phyloP scores from a whole-genome alignment of 2,888 invertebrate genomes.

The Aleiodes leptofemur region DNA sequence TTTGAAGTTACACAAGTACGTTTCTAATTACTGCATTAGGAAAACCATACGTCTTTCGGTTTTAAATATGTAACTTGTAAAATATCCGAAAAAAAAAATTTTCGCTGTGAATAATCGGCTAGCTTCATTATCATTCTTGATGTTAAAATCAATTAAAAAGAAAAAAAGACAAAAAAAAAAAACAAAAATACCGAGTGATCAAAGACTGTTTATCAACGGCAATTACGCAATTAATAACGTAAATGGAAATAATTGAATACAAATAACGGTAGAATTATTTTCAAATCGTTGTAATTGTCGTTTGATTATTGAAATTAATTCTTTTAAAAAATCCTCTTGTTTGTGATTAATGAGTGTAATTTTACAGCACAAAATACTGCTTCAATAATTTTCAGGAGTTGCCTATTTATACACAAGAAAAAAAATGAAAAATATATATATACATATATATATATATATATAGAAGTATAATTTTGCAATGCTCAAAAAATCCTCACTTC shows the following conservation, averaged over 20 bases:
- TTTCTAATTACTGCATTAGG: too few relatives aligned
- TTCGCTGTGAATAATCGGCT: slow-evolving; percentile 3
- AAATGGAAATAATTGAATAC: too few relatives aligned
- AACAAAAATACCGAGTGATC: slow-evolving; percentile 20
- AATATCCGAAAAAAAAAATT: background rate
- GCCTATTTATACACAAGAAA: slow-evolving; percentile 9
- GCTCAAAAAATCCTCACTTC: slow-evolving; percentile 27
- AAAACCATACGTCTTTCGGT: too few relatives aligned
- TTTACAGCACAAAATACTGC: slow-evolving; percentile 2
- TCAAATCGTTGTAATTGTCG: slow-evolving; percentile 3
- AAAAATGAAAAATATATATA: too few relatives aligned
- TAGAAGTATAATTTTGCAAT: slow-evolving; percentile 25
- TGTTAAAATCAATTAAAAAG: slow-evolving; percentile 7
- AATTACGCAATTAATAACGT: background rate
- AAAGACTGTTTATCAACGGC: slow-evolving; percentile 28
- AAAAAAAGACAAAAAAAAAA: background rate
- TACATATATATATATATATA: background rate
- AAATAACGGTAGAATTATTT: too few relatives aligned
- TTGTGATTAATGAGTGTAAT: slow-evolving; percentile 9
- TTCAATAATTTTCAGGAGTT: slow-evolving; percentile 13
- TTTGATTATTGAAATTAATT: background rate
- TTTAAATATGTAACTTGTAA: too few relatives aligned
- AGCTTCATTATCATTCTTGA: background rate
- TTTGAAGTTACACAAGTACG: too few relatives aligned
- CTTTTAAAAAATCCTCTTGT: background rate